phyloP scores from a whole-genome alignment of 2,888 invertebrate species.

The Gandaritis pyraliata region DNA sequence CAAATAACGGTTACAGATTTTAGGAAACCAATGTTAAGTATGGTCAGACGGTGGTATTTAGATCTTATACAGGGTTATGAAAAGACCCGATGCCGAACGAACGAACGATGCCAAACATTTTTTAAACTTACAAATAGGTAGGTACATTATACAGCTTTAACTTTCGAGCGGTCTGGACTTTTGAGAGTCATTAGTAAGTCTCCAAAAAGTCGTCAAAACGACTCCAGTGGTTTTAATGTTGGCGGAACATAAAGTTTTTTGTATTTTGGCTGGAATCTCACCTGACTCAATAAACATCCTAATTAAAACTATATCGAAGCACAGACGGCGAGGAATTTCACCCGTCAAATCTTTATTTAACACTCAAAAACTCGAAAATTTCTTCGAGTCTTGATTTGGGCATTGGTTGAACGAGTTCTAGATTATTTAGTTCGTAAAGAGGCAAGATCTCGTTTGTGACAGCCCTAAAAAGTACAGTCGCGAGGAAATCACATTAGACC shows the following conservation, averaged over 20 bases:
- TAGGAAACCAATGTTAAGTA: background rate
- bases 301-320: no score
- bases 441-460: background rate
- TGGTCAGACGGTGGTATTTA: constrained; percentile 19
- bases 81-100: no score
- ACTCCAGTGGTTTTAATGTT: no score
- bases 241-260: no score
- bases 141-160: background rate
- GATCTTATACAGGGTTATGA: constrained; percentile 13
- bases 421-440: background rate
- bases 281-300: no score
- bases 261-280: no score
- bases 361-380: no score
- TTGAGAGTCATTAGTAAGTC: background rate
- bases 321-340: no score
- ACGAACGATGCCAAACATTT: background rate
- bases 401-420: background rate
- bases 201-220: no score
- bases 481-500: constrained; percentile 42
- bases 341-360: no score
- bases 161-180: background rate
- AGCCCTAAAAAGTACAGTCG: constrained; percentile 29
- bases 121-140: background rate
- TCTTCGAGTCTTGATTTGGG: no score
- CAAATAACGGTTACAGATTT: background rate